Percentiles rank a stretch among this genome's conserved stretches.
These are phyloP conservation scores for Eubucco bourcierii DNA, from an alignment of 2,113 vertebrate genomes.

Conservation along the genomic window DNA sequence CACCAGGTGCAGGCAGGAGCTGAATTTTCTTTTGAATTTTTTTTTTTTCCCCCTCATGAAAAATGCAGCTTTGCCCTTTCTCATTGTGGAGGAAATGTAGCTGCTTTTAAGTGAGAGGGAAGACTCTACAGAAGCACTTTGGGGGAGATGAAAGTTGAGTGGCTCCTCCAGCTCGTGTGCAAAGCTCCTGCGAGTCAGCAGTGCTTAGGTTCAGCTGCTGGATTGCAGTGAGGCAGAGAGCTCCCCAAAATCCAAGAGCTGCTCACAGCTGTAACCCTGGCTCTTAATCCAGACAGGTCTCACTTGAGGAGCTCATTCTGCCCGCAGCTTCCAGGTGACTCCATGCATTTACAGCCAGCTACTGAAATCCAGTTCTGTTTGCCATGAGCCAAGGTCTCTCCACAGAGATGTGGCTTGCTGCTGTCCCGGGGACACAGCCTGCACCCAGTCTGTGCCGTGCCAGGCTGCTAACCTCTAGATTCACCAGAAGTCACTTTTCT, in stretches of 20 bases:
- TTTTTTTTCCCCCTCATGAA: conserved; percentile 28
- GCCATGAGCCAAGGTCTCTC: neutral
- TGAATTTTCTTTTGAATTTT: neutral
- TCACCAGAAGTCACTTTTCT: neutral
- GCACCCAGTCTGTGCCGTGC: neutral
- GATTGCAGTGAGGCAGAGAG: neutral
- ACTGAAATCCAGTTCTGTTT: conserved; percentile 13
- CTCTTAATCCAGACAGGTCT: conserved; percentile 24
- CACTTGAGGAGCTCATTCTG: neutral
- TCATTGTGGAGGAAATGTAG: conserved; percentile 14
- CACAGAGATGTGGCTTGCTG: neutral
- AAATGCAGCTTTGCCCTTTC: conserved; percentile 55
- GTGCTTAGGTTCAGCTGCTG: neutral
- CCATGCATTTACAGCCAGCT: neutral
- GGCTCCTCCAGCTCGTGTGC: neutral
- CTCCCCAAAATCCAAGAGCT: neutral
- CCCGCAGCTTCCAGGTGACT: neutral
- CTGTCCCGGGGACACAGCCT: neutral
- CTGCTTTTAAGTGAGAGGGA: conserved; percentile 33
- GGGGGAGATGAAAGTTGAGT: neutral
- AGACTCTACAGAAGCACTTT: conserved; percentile 6
- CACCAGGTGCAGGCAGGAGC: neutral
- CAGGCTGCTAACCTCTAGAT: neutral
- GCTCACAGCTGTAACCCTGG: neutral
- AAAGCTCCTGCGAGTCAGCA: neutral